A percentile compares a stretch with the other conserved stretches of the same genome.
Evolutionary conservation across 1,140 invertebrate genomes (phyloP).

Genomic region (Papilio aristodemus): DNA sequence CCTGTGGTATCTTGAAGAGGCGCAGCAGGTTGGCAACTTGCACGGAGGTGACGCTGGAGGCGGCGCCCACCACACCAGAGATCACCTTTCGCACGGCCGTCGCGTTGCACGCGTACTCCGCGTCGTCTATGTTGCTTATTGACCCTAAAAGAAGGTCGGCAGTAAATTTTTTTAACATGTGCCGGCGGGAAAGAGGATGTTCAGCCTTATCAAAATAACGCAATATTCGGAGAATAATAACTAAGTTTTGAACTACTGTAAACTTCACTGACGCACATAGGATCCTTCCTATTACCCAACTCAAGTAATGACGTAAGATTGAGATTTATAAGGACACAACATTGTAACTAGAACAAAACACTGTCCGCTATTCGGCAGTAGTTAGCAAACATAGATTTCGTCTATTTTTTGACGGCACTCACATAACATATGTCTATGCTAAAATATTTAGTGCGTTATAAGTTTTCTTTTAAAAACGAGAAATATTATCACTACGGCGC

Average conservation of each 20-base stretch:
- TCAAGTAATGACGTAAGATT: neutral
- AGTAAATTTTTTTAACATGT: too few relatives aligned
- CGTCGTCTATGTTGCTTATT: constrained; percentile 96
- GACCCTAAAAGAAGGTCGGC: constrained; percentile 86
- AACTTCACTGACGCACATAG: neutral
- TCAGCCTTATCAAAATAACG: too few relatives aligned
- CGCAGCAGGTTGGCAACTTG: constrained; percentile 97
- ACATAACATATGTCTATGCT: too few relatives aligned
- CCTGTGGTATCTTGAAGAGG: constrained; percentile 97
- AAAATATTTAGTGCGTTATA: too few relatives aligned
- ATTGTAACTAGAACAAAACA: too few relatives aligned
- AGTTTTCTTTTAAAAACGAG: too few relatives aligned
- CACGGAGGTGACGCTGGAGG: constrained; percentile 96
- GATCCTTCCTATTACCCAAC: neutral
- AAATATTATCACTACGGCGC: too few relatives aligned
- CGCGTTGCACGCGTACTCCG: constrained; percentile 92
- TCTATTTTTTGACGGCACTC: too few relatives aligned
- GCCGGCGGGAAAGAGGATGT: too few relatives aligned
- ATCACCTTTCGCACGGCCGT: constrained; percentile 93
- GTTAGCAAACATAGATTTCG: too few relatives aligned
- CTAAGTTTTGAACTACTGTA: neutral
- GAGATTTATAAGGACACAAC: neutral
- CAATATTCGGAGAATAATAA: constrained; percentile 9
- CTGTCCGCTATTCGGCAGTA: too few relatives aligned
- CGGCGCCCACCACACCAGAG: constrained; percentile 96